Evolutionary conservation across 2,797 vertebrate genomes (phyloP).

Genomic region (Semotilus atromaculatus): DNA sequence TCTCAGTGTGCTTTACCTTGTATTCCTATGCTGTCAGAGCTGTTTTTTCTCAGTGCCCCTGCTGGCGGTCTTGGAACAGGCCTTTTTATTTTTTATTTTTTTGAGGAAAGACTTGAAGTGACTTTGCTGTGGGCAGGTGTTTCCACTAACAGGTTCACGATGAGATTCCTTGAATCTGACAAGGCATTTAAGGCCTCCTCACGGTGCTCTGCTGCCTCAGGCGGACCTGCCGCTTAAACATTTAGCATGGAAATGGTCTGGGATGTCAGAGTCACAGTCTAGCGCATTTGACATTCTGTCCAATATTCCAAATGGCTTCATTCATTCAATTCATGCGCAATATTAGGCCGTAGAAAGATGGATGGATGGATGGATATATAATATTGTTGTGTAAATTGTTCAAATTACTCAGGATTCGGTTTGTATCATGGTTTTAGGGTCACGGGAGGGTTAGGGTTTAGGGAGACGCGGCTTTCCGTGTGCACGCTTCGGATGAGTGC

Average conservation of each 20-base stretch:
- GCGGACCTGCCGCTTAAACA: constrained; percentile 68
- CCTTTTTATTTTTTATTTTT: constrained; percentile 27
- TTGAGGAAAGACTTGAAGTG: constrained; percentile 55
- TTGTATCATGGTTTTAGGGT: no score
- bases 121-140: constrained; percentile 71
- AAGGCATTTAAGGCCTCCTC: constrained; percentile 72
- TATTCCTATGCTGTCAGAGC: constrained; percentile 68
- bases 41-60: constrained; percentile 57
- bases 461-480: no score
- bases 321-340: not conserved
- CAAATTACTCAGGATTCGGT: no score
- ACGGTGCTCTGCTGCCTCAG: constrained; percentile 45
- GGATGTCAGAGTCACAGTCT: constrained; percentile 24
- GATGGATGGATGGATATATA: not conserved
- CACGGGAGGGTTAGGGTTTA: no score
- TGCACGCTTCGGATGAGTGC: no score
- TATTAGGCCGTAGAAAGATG: not conserved
- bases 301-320: not conserved
- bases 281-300: not conserved
- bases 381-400: no score
- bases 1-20: constrained; percentile 58
- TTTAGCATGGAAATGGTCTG: constrained; percentile 67
- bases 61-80: constrained; percentile 43
- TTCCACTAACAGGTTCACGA: constrained; percentile 61
- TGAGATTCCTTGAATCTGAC: constrained; percentile 68